Evolutionary conservation across 1,140 invertebrate genomes (phyloP), one percentile per base, ranked within the genome.

Genomic region (Drosophila obscura): DNA sequence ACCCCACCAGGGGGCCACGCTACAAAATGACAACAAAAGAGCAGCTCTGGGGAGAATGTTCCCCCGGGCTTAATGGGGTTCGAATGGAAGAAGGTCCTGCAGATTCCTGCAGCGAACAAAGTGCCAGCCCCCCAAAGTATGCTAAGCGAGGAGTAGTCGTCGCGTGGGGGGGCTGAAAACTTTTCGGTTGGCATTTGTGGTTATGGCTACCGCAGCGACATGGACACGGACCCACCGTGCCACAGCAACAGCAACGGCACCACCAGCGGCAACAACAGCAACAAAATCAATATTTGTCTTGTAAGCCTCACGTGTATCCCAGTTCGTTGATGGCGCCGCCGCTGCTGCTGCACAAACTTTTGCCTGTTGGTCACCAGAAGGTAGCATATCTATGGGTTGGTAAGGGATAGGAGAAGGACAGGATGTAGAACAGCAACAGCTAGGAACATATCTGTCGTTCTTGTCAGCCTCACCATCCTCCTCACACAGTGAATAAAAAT

Each of bases 281-380:
- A 67, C 75, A 88, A 79, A 87, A 79, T 87, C 82, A 82, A 87
- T 87, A 87, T 87, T 87, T 88, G 75, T 80, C 79, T 87, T 88
- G 82, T 87, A 87, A 87, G 78, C 82, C 82, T 74, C 78, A 87
- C 83, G 82, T 85, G 79, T 87, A 80, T 69, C 57, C 49, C 13
- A 39, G 28, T 49, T 63, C 41, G 63, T 69, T 68, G 43, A 24
- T 24, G 22, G 3, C 22, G 28, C 28, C 2, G 7, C 51, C 68
- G 63, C 41, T 68, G 50, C 64, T 73, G 72, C 60, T 56, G 72
- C 69, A 74, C 31, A 74, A 73, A 73, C 51, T 73, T 73, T 73
- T 63, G 26, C 68, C 45, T 58, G 22, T 39, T 39, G 68, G 44
- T 52, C 64, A 68, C 44, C 51, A 43, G 52, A 19, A 69, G 66